These are phyloP conservation scores for Quadroppia sp. DNA, from an alignment of 2,888 invertebrate species.

Conservation along the genomic window DNA sequence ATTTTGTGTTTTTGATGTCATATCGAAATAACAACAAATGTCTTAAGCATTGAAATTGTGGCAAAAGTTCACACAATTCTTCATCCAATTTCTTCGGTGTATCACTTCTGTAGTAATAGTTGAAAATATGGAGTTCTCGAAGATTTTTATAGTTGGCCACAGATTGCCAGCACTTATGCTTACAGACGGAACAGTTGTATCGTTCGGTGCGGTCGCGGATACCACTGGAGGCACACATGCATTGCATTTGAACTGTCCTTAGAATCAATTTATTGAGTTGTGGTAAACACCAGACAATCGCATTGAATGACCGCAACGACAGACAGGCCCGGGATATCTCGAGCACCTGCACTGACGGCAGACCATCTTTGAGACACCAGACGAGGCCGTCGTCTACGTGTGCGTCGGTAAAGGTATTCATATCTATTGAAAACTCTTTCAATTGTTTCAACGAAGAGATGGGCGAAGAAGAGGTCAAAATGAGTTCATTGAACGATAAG, in stretches of 20 bases:
- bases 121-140: not conserved
- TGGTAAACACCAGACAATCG: not conserved
- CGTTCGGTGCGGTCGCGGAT: not conserved
- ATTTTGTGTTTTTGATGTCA: not conserved
- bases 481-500: constrained; percentile 12
- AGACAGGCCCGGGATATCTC: constrained; percentile 21
- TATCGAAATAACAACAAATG: constrained; percentile 2
- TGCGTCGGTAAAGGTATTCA: constrained; percentile 3
- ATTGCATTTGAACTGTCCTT: not conserved
- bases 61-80: not conserved
- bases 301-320: not conserved
- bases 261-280: constrained; percentile 16
- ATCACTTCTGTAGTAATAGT: not conserved
- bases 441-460: not conserved
- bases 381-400: constrained; percentile 22
- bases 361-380: constrained; percentile 20
- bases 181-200: constrained; percentile 7
- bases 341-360: not conserved
- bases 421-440: constrained; percentile 5
- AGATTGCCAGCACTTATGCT: not conserved
- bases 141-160: not conserved
- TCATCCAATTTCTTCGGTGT: not conserved
- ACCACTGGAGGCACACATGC: not conserved
- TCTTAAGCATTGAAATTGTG: not conserved
- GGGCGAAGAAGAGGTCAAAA: constrained; percentile 3